Conservation (phyloP, 2,888 invertebrate species). For the Erpobdella octoculata region DNA sequence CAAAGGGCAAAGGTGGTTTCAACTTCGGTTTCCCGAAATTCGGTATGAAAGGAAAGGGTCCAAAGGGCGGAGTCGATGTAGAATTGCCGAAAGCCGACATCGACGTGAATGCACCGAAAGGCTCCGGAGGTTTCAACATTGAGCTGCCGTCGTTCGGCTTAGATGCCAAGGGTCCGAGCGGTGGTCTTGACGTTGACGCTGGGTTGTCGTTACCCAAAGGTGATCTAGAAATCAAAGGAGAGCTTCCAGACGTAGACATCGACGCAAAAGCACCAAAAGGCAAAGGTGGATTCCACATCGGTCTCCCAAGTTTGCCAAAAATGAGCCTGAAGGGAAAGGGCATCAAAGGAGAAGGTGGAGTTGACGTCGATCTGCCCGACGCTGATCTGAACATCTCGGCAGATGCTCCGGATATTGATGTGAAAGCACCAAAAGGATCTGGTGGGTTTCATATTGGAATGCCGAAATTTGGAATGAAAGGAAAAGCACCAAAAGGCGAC, state of each 20-base stretch:
- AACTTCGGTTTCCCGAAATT: slow-evolving; percentile 16
- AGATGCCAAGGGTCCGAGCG: slow-evolving; percentile 16
- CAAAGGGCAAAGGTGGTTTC: slow-evolving; percentile 21
- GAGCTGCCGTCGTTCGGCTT: slow-evolving; percentile 5
- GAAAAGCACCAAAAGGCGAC: slow-evolving; percentile 25
- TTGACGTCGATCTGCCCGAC: slow-evolving; percentile 20
- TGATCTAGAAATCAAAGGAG: slow-evolving; percentile 4
- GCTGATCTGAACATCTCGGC: slow-evolving; percentile 18
- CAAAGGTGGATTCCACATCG: slow-evolving; percentile 21
- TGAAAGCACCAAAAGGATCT: slow-evolving; percentile 16
- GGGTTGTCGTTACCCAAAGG: slow-evolving; percentile 17
- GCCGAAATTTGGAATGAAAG: slow-evolving; percentile 29
- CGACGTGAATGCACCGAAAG: slow-evolving; percentile 23
- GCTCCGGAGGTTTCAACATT: slow-evolving; percentile 18
- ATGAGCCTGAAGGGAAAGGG: slow-evolving; percentile 16
- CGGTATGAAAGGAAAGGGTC: slow-evolving; percentile 23
- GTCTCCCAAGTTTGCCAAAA: slow-evolving; percentile 21
- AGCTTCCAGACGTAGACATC: slow-evolving; percentile 23
- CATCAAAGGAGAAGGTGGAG: slow-evolving; percentile 20
- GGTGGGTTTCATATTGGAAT: slow-evolving; percentile 20
- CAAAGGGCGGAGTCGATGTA: slow-evolving; percentile 6
- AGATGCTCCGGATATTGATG: slow-evolving; percentile 6
- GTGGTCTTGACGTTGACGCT: slow-evolving; percentile 12
- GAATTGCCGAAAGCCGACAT: slow-evolving; percentile 26
- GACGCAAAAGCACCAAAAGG: slow-evolving; percentile 16